These are phyloP conservation scores for Hyalella azteca DNA, from an alignment of 2,888 invertebrate genomes.

Conservation along the genomic window DNA sequence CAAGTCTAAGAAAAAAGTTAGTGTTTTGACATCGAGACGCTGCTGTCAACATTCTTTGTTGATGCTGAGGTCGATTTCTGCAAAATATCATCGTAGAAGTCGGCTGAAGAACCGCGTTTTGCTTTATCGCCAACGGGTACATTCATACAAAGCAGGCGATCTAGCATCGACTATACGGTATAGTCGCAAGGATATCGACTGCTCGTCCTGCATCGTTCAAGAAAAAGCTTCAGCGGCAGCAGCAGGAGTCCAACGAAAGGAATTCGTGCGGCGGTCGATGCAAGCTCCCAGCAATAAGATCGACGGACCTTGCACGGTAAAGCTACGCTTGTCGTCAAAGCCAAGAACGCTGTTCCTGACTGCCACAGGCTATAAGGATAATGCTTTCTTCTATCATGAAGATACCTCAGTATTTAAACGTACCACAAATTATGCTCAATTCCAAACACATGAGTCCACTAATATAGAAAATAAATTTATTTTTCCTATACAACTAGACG, in stretches of 20 bases:
- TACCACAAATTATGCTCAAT: conserved; percentile 25
- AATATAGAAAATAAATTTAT: conserved; percentile 29
- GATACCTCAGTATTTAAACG: conserved; percentile 6
- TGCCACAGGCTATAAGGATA: background rate
- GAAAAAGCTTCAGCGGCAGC: background rate
- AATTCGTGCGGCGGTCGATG: conserved; percentile 13
- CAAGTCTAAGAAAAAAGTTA: background rate
- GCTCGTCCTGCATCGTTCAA: background rate
- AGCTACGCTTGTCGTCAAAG: background rate
- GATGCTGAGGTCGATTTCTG: background rate
- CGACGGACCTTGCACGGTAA: background rate
- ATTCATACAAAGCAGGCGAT: background rate
- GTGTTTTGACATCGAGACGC: background rate
- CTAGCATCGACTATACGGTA: background rate
- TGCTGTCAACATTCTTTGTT: background rate
- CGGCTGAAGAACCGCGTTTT: background rate
- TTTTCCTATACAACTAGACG: conserved; percentile 19
- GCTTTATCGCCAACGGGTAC: background rate
- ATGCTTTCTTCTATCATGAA: background rate
- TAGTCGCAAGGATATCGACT: conserved; percentile 19
- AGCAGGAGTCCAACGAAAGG: background rate
- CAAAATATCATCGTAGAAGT: background rate
- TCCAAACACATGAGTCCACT: conserved; percentile 35
- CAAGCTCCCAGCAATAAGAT: conserved; percentile 23
- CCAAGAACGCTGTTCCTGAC: too few relatives aligned